These are phyloP conservation scores for Bombus sibiricus DNA, from an alignment of 1,140 invertebrate species.

Conservation along the genomic window DNA sequence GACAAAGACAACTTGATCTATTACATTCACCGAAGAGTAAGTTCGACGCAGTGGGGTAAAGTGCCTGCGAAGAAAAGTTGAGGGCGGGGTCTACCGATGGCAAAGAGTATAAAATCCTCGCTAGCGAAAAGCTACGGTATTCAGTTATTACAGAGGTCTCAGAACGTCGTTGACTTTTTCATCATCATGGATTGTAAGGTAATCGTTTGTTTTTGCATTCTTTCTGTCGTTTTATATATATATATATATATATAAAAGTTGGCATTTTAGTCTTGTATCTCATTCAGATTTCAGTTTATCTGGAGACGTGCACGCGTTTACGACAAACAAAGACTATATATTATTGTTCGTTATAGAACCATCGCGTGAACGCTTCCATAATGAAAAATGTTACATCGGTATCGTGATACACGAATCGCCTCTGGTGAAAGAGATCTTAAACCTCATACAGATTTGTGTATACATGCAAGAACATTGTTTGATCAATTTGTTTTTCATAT, in stretches of 20 bases:
- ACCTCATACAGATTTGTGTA: not conserved
- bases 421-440: too few relatives aligned
- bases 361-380: too few relatives aligned
- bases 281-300: not conserved
- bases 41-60: not conserved
- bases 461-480: not conserved
- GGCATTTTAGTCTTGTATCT: not conserved
- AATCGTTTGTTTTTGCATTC: conserved; percentile 33
- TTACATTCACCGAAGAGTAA: not conserved
- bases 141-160: conserved; percentile 61
- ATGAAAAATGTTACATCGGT: too few relatives aligned
- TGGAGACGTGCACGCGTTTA: not conserved
- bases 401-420: too few relatives aligned
- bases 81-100: conserved; percentile 56
- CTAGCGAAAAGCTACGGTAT: conserved; percentile 33
- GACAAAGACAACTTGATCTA: not conserved
- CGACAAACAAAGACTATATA: too few relatives aligned
- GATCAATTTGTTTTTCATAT: not conserved
- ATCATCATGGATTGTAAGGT: conserved; percentile 72
- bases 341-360: too few relatives aligned
- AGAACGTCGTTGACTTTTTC: conserved; percentile 48
- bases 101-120: conserved; percentile 71
- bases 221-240: not conserved
- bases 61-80: conserved; percentile 37
- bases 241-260: too few relatives aligned